phyloP scores from a whole-genome alignment of 2,888 invertebrate genomes.

The Portevinia maculata region DNA sequence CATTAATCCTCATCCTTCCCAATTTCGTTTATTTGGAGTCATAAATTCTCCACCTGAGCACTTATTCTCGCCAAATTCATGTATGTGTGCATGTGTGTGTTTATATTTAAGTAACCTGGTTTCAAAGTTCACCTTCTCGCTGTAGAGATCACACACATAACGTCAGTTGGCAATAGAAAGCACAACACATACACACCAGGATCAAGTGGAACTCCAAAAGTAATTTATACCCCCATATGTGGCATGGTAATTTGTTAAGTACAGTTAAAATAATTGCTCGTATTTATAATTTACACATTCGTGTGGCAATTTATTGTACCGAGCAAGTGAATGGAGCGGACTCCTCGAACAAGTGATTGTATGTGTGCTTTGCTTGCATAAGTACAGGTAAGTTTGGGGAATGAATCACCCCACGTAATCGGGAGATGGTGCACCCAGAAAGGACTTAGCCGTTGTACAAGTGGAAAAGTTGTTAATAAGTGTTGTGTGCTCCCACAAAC shows the following conservation, averaged over 20 bases:
- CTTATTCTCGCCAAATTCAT: conserved; percentile 57
- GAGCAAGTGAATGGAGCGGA: conserved; percentile 76
- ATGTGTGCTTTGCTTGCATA: conserved; percentile 20
- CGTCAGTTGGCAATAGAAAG: conserved; percentile 31
- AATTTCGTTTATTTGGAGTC: conserved; percentile 59
- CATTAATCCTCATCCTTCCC: conserved; percentile 51
- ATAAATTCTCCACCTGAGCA: conserved; percentile 65
- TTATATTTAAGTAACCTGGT: conserved; percentile 1
- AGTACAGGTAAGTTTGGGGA: conserved; percentile 39
- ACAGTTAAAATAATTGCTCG: conserved; percentile 83
- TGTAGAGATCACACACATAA: conserved; percentile 30
- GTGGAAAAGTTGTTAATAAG: conserved; percentile 66
- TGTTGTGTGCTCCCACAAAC: conserved; percentile 54
- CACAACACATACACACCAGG: conserved; percentile 61
- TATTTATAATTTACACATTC: conserved; percentile 83
- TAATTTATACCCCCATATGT: conserved; percentile 81
- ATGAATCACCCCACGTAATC: conserved; percentile 37
- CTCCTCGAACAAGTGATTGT: conserved; percentile 19
- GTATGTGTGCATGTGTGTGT: conserved; percentile 8
- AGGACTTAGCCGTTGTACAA: conserved; percentile 16
- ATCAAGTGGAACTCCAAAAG: conserved; percentile 45
- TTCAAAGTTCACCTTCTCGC: conserved; percentile 6
- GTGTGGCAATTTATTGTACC: conserved; percentile 81
- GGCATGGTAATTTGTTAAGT: conserved; percentile 83
- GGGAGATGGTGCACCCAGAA: conserved; percentile 2